Evolutionary conservation across 2,113 vertebrate species (phyloP), one percentile per base, ranked within the genome.

Genomic region (Tinamus guttatus): DNA sequence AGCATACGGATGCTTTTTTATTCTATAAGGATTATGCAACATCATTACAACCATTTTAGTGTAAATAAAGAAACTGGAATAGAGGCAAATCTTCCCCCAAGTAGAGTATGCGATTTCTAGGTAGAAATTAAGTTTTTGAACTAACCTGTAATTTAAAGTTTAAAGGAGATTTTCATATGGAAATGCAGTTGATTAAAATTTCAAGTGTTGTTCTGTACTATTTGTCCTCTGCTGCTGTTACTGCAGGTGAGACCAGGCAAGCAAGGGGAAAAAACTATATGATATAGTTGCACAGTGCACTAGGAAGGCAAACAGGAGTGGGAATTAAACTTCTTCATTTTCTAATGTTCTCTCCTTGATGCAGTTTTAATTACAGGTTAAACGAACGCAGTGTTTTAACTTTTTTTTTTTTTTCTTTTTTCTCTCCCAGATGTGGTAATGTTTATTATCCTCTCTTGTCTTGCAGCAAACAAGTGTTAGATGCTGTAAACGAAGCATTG

Each of bases 31-130:
- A 38, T 64, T 13, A 19, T 20, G 5, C 43, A 25, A 52, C 22
- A 7, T 10, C 79, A 59, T 3, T 85, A 27, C 68, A 82, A 65
- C 28, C 54, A 56, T 17, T 56, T 52, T 1, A n/a, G 6, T 77
- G 75, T 27, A 52, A 74, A 32, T 0, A 0, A 63, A 21, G 51
- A 40, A 56, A 28, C 43, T 0, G 0, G 14, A 67, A 15, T 3
- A 9, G 47, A 73, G 63, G 27, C 16, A 81, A 73, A 28, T 11
- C 3, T 28, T 81, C 7, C 3, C 20, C 8, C 16, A 40, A 30
- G 34, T 20, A 34, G 20, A 14, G 4, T 17, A 51, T 59, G 32
- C 3, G 15, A 3, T 73, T 56, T 18, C 12, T 75, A 79, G 59
- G 32, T 0, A 71, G 36, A 63, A 63, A 34, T 45, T 11, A 51